A percentile compares a stretch with the other conserved stretches of the same genome.
phyloP scores from a whole-genome alignment of 2,113 vertebrate species.

The Otis tarda region DNA sequence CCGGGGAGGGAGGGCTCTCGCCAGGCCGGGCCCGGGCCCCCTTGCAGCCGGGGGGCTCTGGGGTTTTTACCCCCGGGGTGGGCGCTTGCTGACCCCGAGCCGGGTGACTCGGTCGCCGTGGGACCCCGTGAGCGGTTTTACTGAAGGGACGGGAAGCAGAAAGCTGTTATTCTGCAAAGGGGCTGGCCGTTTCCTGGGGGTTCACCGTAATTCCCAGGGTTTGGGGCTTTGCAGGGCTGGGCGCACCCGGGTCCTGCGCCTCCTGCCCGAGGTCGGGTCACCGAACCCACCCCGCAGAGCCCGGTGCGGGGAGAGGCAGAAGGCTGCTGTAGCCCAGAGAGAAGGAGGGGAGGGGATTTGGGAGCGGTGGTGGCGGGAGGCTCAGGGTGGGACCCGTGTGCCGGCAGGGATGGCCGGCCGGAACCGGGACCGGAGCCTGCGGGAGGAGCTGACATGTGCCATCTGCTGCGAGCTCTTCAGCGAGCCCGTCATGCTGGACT shows the following conservation, averaged over 20 bases:
- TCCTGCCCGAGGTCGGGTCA: fast-evolving
- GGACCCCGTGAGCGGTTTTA: fast-evolving
- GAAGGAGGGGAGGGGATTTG: fast-evolving
- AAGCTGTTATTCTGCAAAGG: fast-evolving
- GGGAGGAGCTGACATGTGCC: slow-evolving; percentile 86
- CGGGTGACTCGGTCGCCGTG: no score
- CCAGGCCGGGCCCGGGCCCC: no score
- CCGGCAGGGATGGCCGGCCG: slow-evolving; percentile 36
- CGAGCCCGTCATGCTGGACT: slow-evolving; percentile 86
- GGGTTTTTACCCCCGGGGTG: no score
- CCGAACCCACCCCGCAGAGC: neutral
- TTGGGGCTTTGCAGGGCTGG: neutral
- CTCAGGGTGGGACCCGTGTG: neutral
- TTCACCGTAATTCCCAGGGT: fast-evolving
- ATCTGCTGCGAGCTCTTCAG: slow-evolving; percentile 87
- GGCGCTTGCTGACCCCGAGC: no score
- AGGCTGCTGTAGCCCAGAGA: fast-evolving
- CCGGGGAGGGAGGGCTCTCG: neutral
- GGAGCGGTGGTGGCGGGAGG: fast-evolving
- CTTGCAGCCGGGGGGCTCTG: neutral
- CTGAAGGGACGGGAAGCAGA: fast-evolving
- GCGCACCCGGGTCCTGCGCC: fast-evolving
- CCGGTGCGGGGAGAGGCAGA: neutral
- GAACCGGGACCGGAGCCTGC: slow-evolving; percentile 66
- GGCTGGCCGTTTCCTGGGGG: fast-evolving